Evolutionary conservation across 2,797 vertebrate genomes (phyloP).

Genomic region (Myripristis murdjan): DNA sequence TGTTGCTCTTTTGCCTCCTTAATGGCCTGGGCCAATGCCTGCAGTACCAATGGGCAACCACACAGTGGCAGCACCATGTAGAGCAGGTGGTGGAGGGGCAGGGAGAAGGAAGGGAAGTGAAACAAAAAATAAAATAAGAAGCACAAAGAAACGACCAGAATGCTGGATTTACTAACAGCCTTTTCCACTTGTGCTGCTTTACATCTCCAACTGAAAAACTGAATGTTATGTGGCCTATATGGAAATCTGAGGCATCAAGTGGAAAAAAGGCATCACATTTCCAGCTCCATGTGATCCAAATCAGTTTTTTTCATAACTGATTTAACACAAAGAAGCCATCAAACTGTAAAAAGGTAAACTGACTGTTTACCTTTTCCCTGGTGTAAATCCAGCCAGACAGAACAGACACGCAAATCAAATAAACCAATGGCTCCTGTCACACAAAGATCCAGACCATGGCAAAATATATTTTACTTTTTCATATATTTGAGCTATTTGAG

Average conservation of each 20-base stretch:
- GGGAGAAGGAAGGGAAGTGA: slow-evolving; percentile 41
- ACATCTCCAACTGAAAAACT: slow-evolving; percentile 33
- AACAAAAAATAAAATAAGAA: slow-evolving; percentile 68
- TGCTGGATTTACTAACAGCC: slow-evolving; percentile 58
- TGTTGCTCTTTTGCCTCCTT: slow-evolving; percentile 99
- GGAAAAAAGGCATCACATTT: slow-evolving; percentile 11
- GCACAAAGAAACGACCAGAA: slow-evolving; percentile 57
- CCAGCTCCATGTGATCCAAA: background rate
- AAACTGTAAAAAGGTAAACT: slow-evolving; percentile 3
- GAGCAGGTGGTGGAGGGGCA: slow-evolving; percentile 55
- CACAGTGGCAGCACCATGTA: slow-evolving; percentile 69
- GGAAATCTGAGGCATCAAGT: slow-evolving; percentile 29
- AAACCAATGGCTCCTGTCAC: slow-evolving; percentile 41
- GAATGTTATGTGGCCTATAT: background rate
- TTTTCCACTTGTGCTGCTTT: slow-evolving; percentile 42
- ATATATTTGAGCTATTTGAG: background rate
- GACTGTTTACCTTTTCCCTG: slow-evolving; percentile 29
- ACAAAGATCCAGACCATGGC: slow-evolving; percentile 13
- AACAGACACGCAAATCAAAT: slow-evolving; percentile 57
- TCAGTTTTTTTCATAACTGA: background rate
- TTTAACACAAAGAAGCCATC: background rate
- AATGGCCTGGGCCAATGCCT: slow-evolving; percentile 99
- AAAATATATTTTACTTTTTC: slow-evolving; percentile 1
- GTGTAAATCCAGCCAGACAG: slow-evolving; percentile 66
- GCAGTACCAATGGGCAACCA: slow-evolving; percentile 66